Evolutionary conservation across 2,113 vertebrate genomes (phyloP).

Genomic region (Lipotes vexillifer): DNA sequence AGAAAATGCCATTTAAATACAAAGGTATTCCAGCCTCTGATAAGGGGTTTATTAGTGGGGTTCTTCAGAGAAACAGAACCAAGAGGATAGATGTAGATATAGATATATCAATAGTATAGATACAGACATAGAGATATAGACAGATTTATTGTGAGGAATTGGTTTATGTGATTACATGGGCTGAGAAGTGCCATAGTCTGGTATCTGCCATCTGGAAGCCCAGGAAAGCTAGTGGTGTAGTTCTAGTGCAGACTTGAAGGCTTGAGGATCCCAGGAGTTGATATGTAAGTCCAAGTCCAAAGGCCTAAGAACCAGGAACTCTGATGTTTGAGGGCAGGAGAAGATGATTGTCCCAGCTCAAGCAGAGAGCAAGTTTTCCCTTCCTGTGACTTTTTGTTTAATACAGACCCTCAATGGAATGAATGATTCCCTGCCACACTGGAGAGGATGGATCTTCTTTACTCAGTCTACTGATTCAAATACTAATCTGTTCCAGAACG

Average conservation of each 20-base stretch:
- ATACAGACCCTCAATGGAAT: too few relatives aligned
- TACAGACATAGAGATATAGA: neutral
- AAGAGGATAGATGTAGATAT: neutral
- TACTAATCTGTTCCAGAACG: neutral
- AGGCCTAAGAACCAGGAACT: neutral
- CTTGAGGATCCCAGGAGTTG: too few relatives aligned
- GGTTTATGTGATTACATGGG: neutral
- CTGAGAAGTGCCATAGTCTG: neutral
- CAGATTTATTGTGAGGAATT: neutral
- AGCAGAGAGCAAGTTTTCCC: neutral
- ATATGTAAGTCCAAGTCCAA: neutral
- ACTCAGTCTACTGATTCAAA: neutral
- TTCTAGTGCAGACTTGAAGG: neutral
- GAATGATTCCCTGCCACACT: neutral
- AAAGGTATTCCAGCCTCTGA: neutral
- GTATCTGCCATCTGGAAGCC: neutral
- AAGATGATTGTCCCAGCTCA: neutral
- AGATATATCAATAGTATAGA: too few relatives aligned
- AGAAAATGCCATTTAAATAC: neutral
- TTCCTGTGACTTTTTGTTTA: neutral
- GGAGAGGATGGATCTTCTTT: neutral
- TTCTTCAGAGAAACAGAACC: neutral
- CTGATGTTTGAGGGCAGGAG: neutral
- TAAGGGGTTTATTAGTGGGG: neutral
- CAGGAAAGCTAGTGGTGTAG: neutral